Evolutionary conservation across 2,888 invertebrate genomes (phyloP), one percentile per base, ranked within the genome.

Genomic region (Cremastinae sp.): DNA sequence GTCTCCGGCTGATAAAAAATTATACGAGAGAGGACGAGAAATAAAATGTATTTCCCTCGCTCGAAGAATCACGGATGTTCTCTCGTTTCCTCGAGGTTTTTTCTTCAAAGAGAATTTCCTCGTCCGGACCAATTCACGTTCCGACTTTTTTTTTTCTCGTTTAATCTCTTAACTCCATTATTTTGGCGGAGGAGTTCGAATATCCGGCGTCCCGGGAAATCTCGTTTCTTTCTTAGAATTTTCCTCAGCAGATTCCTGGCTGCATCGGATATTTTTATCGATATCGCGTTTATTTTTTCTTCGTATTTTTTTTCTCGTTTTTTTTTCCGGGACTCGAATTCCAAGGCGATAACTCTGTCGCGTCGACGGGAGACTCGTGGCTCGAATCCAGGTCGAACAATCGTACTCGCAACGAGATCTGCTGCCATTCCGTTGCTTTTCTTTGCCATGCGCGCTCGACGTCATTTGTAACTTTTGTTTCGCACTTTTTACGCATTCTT

Each of bases 301-400:
- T 49, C 62, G 62, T 49, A 56, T 68, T 61, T 76, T 76, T 49
- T 69, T 62, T 71, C 49, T 58, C n/a, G n/a, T n/a, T n/a, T n/a
- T n/a, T n/a, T n/a, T n/a, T n/a, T n/a, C n/a, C n/a, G n/a, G n/a
- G n/a, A 61, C 22, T 45, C 10, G 64, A 34, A 59, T 53, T 59
- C 53, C 53, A 34, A 28, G 20, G 41, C 61, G 54, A 65, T 73
- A 73, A 59, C 51, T 28, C 28, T 59, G 43, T 49, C 16, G 28
- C 56, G 64, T 64, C 53, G 34, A 69, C 59, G 45, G 69, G 59
- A 53, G 64, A 34, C 69, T 76, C 69, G 73, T 76, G 73, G 76
- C 73, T 69, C 69, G 76, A 76, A 76, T 73, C 69, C 73, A 76
- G 76, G 76, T 76, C 76, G 73, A 70, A 73, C 69, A 73, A 76